phyloP scores from a whole-genome alignment of 2,113 vertebrate genomes.

The Orthonyx spaldingii region DNA sequence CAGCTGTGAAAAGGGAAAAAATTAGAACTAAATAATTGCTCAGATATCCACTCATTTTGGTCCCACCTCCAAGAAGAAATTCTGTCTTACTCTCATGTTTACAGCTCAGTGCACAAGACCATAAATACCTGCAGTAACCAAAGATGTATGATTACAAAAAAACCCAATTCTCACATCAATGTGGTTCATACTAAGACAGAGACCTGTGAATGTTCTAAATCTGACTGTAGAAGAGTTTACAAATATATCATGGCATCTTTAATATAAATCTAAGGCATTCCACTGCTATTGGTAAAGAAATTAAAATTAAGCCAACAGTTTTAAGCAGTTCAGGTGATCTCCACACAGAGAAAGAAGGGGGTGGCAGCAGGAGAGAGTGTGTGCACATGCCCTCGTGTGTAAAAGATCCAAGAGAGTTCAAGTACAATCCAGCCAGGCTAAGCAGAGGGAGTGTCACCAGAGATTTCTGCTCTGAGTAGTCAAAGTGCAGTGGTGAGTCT shows the following conservation, averaged over 20 bases:
- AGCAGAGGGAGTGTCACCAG: not conserved
- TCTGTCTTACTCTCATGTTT: not conserved
- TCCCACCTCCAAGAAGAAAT: not conserved
- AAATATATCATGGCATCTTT: not conserved
- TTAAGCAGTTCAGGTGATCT: not conserved
- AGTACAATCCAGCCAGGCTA: not conserved
- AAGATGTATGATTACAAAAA: not conserved
- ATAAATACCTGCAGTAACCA: not conserved
- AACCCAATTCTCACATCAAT: not conserved
- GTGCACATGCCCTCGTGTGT: not conserved
- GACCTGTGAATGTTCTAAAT: not conserved
- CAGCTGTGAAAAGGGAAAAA: not conserved
- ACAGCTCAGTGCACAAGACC: not conserved
- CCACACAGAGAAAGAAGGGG: not conserved
- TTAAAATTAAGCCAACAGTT: not conserved
- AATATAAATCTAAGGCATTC: not conserved
- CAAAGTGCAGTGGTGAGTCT: not conserved
- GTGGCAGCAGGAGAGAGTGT: not conserved
- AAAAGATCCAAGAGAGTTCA: not conserved
- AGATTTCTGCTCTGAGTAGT: not conserved
- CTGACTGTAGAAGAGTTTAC: not conserved
- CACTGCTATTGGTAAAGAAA: not conserved
- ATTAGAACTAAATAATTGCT: not conserved
- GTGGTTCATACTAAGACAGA: not conserved
- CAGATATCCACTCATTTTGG: not conserved